Evolutionary conservation across 2,113 vertebrate species (phyloP).

Genomic region (Percina caprodes): DNA sequence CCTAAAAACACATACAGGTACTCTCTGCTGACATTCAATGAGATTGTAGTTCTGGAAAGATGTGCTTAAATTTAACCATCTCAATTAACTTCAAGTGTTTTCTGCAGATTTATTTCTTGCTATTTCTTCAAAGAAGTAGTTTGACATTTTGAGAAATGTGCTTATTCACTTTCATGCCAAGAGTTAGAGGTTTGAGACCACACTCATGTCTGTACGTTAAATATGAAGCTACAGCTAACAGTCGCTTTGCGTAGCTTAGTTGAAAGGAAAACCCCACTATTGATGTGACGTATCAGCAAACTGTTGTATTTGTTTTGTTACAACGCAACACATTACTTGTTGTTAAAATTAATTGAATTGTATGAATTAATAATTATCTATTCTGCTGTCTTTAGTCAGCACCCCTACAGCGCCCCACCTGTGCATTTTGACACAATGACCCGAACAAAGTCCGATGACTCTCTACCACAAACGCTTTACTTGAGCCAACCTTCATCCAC

Average conservation of each 20-base stretch:
- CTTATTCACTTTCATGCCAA: too few species aligned
- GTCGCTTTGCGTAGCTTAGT: too few species aligned
- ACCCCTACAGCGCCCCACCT: not conserved
- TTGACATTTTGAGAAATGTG: too few species aligned
- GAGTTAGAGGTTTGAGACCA: too few species aligned
- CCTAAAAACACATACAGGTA: conserved; percentile 78
- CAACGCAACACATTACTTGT: not conserved
- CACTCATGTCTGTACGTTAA: too few species aligned
- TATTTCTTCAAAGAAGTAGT: too few species aligned
- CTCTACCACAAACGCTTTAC: conserved; percentile 71
- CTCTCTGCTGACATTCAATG: not conserved
- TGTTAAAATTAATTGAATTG: not conserved
- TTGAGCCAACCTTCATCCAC: conserved; percentile 66
- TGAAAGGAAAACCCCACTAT: too few species aligned
- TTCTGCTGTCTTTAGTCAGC: conserved; percentile 24
- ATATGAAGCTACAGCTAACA: too few species aligned
- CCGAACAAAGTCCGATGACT: conserved; percentile 65
- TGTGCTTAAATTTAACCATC: not conserved
- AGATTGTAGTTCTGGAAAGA: not conserved
- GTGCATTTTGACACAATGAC: conserved; percentile 81
- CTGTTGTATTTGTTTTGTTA: not conserved
- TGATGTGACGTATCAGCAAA: not conserved
- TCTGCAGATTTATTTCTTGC: too few species aligned
- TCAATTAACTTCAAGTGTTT: not conserved
- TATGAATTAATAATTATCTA: not conserved